phyloP scores from a whole-genome alignment of 2,797 vertebrate genomes.

The Acipenser oxyrinchus region DNA sequence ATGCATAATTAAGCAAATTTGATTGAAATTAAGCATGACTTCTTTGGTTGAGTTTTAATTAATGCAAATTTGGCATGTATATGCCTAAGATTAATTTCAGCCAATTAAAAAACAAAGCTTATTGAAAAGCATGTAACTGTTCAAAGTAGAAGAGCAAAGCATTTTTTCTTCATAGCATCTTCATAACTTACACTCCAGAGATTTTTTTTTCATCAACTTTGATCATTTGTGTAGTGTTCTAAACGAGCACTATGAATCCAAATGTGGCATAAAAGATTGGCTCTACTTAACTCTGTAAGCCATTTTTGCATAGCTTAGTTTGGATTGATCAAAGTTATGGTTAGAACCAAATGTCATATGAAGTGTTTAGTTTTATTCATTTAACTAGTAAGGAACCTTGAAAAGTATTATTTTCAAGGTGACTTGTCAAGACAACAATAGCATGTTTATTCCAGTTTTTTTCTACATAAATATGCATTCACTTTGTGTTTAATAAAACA shows the following conservation, averaged over 20 bases:
- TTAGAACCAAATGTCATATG: constrained; percentile 25
- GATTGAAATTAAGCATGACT: constrained; percentile 99
- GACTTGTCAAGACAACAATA: not conserved
- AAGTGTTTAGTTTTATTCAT: constrained; percentile 7
- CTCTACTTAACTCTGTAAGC: constrained; percentile 42
- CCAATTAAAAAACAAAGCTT: constrained; percentile 99
- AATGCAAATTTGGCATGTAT: constrained; percentile 99
- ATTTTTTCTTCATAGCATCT: constrained; percentile 64
- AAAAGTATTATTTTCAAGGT: not conserved
- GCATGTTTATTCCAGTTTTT: too few relatives aligned
- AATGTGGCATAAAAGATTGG: constrained; percentile 45
- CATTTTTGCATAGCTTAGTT: constrained; percentile 27
- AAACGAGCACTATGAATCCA: constrained; percentile 57
- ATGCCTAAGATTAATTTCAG: constrained; percentile 99
- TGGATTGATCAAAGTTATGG: constrained; percentile 23
- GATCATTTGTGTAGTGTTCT: constrained; percentile 68
- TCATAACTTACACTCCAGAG: constrained; percentile 68
- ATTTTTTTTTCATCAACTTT: constrained; percentile 54
- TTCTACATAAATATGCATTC: too few relatives aligned
- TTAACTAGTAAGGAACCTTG: not conserved
- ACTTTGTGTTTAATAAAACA: too few relatives aligned
- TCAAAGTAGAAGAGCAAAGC: constrained; percentile 76
- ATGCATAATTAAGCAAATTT: constrained; percentile 99
- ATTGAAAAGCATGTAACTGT: constrained; percentile 94
- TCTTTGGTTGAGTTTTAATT: constrained; percentile 99